Conservation (phyloP, 2,797 vertebrate genomes). For the Parauchenoglanis ngamensis region DNA sequence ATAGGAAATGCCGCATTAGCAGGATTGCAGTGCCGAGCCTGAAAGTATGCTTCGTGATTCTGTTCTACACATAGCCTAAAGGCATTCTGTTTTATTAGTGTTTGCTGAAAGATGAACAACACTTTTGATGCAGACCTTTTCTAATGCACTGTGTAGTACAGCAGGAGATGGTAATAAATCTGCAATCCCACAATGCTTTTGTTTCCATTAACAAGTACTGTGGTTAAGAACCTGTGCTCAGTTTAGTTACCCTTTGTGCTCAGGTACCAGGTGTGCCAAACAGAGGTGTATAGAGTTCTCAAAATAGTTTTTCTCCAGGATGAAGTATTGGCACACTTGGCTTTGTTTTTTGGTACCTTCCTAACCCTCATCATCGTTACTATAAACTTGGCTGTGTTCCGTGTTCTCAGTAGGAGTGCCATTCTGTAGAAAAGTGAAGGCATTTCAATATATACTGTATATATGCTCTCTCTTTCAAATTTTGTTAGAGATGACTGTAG, state of each 20-base stretch:
- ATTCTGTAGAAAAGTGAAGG: background rate
- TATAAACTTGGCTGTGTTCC: background rate
- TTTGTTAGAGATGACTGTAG: background rate
- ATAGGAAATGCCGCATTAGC: background rate
- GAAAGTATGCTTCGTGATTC: background rate
- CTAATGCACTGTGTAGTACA: background rate
- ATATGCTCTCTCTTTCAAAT: background rate
- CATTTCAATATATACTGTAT: background rate
- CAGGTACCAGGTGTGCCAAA: background rate
- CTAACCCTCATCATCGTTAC: background rate
- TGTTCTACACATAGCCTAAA: background rate
- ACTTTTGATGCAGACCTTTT: background rate
- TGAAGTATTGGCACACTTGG: background rate
- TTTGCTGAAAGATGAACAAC: background rate
- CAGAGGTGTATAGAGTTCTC: background rate
- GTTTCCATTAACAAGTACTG: background rate
- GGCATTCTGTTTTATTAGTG: background rate
- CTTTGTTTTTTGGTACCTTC: background rate
- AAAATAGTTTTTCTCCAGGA: background rate
- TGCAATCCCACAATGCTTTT: background rate
- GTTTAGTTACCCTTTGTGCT: background rate
- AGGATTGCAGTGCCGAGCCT: background rate
- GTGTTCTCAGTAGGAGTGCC: background rate
- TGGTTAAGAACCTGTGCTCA: background rate
- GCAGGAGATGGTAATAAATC: background rate